Evolutionary conservation across 2,797 vertebrate species (phyloP).

Genomic region (Eulemur mongoz): DNA sequence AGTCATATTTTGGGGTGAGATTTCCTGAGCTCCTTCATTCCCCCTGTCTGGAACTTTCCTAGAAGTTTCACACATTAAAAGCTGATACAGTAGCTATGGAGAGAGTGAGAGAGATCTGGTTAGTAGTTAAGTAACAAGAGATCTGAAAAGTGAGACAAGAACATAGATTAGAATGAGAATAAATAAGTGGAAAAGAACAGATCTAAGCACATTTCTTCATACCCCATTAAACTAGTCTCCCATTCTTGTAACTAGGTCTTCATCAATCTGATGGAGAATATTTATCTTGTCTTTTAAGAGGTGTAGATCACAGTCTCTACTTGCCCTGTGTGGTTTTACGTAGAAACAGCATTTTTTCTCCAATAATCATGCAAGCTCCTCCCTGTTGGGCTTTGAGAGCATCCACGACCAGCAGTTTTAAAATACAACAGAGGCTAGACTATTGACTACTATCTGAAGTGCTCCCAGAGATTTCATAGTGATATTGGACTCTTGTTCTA

Average conservation of each 20-base stretch:
- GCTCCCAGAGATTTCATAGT: background rate
- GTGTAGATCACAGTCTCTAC: background rate
- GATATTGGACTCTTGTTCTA: background rate
- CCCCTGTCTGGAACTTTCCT: background rate
- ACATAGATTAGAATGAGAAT: background rate
- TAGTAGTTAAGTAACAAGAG: background rate
- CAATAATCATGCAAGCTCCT: background rate
- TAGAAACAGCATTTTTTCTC: too few species aligned
- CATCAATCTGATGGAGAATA: background rate
- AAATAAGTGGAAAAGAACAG: background rate
- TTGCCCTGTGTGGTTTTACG: too few species aligned
- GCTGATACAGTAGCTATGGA: background rate
- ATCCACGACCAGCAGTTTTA: background rate
- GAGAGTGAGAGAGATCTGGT: background rate
- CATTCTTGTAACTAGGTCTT: background rate
- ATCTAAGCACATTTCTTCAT: background rate
- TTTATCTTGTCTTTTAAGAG: background rate
- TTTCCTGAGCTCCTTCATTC: background rate
- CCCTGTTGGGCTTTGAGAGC: background rate
- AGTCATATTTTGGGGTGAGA: background rate
- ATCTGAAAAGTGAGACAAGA: background rate
- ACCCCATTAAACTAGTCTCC: background rate
- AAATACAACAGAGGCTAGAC: background rate
- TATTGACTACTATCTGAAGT: background rate
- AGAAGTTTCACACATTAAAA: background rate